Evolutionary conservation across 2,113 vertebrate species (phyloP).

Genomic region (Gracilinanus agilis): DNA sequence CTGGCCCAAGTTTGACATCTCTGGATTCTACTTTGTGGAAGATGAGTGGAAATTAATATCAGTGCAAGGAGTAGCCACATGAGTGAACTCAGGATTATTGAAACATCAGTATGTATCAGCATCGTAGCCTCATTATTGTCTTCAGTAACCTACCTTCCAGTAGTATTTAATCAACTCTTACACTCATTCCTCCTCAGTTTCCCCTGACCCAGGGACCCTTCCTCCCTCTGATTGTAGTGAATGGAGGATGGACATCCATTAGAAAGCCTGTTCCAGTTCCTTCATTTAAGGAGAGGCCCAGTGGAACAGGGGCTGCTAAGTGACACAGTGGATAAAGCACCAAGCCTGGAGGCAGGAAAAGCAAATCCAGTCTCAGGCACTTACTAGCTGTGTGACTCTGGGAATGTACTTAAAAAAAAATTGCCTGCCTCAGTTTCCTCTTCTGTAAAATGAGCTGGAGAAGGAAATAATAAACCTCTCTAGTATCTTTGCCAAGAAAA

Average conservation of each 20-base stretch:
- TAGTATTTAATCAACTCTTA: not conserved
- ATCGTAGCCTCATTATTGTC: not conserved
- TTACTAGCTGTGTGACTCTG: no score
- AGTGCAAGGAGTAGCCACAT: not conserved
- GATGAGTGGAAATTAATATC: not conserved
- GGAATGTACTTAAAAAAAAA: no score
- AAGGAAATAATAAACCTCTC: no score
- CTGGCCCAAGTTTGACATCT: not conserved
- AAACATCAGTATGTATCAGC: not conserved
- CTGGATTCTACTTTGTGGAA: not conserved
- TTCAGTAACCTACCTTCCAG: not conserved
- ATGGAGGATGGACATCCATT: not conserved
- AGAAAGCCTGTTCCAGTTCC: not conserved
- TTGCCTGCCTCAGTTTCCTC: no score
- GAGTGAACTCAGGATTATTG: not conserved
- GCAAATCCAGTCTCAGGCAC: no score
- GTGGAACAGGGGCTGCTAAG: no score
- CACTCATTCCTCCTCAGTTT: no score
- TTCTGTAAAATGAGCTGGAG: no score
- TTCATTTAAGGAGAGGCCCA: not conserved
- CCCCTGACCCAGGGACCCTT: not conserved
- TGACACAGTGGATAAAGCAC: no score
- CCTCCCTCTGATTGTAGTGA: not conserved
- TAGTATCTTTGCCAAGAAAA: no score
- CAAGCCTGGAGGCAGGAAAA: no score